Evolutionary conservation across 2,888 invertebrate species (phyloP).

Genomic region (Zelleria hepariella): DNA sequence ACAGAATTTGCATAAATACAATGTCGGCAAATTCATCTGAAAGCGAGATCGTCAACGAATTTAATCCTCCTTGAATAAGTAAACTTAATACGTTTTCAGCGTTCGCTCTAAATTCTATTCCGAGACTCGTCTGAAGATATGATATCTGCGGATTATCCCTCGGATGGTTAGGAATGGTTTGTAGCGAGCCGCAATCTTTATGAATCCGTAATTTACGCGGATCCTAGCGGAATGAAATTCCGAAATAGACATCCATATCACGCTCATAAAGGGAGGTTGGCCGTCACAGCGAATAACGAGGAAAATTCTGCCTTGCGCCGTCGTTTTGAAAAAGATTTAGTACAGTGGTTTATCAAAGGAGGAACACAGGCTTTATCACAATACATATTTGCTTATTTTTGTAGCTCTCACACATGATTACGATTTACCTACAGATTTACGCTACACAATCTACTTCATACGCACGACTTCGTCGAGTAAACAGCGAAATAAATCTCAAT

Average conservation of each 20-base stretch:
- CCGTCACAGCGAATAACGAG: background rate
- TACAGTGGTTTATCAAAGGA: background rate
- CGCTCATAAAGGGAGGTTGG: background rate
- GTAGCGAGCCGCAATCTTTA: background rate
- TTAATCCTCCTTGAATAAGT: constrained; percentile 9
- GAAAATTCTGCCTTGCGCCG: background rate
- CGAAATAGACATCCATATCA: background rate
- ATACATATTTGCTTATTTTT: background rate
- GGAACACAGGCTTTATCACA: background rate
- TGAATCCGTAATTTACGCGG: background rate
- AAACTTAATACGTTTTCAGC: constrained; percentile 6
- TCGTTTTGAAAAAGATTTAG: background rate
- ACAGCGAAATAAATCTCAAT: background rate
- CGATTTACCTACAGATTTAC: too few relatives aligned
- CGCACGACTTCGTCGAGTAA: background rate
- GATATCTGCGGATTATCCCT: background rate
- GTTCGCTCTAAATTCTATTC: background rate
- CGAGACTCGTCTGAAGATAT: background rate
- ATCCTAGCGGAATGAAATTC: background rate
- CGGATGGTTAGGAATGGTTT: background rate
- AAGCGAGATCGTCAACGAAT: constrained; percentile 6
- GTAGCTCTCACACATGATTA: too few relatives aligned
- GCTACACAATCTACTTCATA: background rate
- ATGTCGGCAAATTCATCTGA: constrained; percentile 8
- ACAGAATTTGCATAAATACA: constrained; percentile 2